phyloP scores from a whole-genome alignment of 2,888 invertebrate species.

The Saturnia japonica region DNA sequence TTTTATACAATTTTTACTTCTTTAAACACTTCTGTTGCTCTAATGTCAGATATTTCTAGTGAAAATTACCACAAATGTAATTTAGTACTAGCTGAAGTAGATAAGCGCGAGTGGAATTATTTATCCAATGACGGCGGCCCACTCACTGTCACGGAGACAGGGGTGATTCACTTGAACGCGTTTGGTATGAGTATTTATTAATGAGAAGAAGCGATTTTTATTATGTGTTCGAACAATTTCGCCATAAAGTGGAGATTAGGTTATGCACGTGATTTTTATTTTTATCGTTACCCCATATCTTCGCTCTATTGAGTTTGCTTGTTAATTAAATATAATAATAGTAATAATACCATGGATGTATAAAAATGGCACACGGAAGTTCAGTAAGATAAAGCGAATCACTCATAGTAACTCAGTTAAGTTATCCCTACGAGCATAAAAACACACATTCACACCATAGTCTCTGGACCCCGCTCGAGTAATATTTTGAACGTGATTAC shows the following conservation, averaged over 20 bases:
- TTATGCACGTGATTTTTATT: not conserved
- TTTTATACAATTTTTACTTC: not conserved
- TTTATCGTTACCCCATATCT: not conserved
- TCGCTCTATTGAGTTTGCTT: not conserved
- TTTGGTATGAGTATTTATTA: constrained; percentile 16
- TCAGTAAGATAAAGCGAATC: no score
- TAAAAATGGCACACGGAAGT: no score
- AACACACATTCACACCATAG: no score
- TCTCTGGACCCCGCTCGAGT: no score
- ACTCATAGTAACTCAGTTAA: no score
- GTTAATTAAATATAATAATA: not conserved
- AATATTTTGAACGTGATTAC: no score
- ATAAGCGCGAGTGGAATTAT: constrained; percentile 66
- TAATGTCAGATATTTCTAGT: constrained; percentile 19
- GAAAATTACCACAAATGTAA: constrained; percentile 53
- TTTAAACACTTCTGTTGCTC: not conserved
- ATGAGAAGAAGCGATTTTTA: constrained; percentile 20
- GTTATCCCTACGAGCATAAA: no score
- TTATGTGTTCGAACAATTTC: not conserved
- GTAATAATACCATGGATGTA: not conserved
- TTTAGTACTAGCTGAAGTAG: constrained; percentile 61
- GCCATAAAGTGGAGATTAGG: not conserved
- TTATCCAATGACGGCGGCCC: constrained; percentile 51
- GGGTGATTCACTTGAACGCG: constrained; percentile 33
- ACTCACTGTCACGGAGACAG: constrained; percentile 40